phyloP scores from a whole-genome alignment of 2,113 vertebrate species.

The Nanorana parkeri region DNA sequence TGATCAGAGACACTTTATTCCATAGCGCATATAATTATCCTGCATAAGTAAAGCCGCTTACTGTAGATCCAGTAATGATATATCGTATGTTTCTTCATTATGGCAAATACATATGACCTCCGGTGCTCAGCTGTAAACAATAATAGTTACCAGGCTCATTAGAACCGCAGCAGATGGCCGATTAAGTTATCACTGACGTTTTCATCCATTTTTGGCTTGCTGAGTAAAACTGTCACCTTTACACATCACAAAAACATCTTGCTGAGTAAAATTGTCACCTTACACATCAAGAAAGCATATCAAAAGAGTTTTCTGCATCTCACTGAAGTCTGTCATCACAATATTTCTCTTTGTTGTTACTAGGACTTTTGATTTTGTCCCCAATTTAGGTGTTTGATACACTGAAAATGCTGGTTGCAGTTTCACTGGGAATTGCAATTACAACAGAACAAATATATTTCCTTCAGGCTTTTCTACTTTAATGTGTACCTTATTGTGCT shows the following conservation, averaged over 20 bases:
- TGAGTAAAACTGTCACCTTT: conserved; percentile 74
- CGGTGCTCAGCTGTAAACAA: conserved; percentile 76
- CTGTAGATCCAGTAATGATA: conserved; percentile 68
- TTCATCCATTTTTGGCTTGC: conserved; percentile 73
- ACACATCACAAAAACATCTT: conserved; percentile 69
- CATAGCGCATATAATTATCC: conserved; percentile 75
- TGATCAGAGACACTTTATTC: conserved; percentile 66
- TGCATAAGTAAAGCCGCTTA: conserved; percentile 66
- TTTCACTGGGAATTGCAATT: conserved; percentile 31
- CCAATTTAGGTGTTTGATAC: conserved; percentile 35
- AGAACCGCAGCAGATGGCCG: conserved; percentile 80
- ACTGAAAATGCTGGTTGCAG: conserved; percentile 5
- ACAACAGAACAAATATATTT: conserved; percentile 10
- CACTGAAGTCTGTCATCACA: conserved; percentile 41
- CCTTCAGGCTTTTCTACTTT: neutral
- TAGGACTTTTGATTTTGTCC: conserved; percentile 44
- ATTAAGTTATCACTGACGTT: conserved; percentile 75
- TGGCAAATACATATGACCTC: conserved; percentile 74
- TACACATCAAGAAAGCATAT: conserved; percentile 70
- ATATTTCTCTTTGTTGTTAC: conserved; percentile 36
- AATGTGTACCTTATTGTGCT: neutral
- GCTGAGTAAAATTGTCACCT: conserved; percentile 73
- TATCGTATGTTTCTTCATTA: conserved; percentile 71
- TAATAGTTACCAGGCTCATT: conserved; percentile 78
- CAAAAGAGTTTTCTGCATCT: conserved; percentile 60